phyloP scores from a whole-genome alignment of 2,113 vertebrate genomes.

The Sylvia atricapilla region DNA sequence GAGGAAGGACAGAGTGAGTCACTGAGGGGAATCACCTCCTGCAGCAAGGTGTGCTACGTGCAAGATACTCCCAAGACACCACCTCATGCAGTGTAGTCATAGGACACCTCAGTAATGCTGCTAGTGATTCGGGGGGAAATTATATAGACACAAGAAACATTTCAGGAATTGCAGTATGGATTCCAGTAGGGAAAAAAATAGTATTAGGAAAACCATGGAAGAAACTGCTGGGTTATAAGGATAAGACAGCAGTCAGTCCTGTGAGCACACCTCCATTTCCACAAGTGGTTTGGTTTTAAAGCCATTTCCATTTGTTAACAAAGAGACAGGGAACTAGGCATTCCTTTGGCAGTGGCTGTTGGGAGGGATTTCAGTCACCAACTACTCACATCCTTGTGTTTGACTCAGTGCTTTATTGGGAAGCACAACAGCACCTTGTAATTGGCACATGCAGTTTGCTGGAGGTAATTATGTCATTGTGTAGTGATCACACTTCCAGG shows the following conservation, averaged over 20 bases:
- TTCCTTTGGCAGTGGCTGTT: not conserved
- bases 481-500: accelerated
- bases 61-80: not conserved
- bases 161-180: not conserved
- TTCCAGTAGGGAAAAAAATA: not conserved
- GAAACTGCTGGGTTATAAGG: not conserved
- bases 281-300: not conserved
- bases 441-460: not conserved
- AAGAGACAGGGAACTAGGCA: not conserved
- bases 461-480: not conserved
- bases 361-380: not conserved
- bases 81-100: too few relatives aligned
- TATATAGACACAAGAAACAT: not conserved
- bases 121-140: not conserved
- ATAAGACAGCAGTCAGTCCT: not conserved
- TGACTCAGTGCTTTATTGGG: not conserved
- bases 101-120: not conserved
- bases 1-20: not conserved
- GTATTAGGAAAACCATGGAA: not conserved
- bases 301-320: not conserved
- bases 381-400: not conserved
- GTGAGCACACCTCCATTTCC: not conserved
- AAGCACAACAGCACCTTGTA: not conserved
- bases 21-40: not conserved
- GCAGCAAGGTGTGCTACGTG: not conserved